These are phyloP conservation scores for Apodemus agrarius DNA, from an alignment of 2,797 vertebrate species.

Conservation along the genomic window DNA sequence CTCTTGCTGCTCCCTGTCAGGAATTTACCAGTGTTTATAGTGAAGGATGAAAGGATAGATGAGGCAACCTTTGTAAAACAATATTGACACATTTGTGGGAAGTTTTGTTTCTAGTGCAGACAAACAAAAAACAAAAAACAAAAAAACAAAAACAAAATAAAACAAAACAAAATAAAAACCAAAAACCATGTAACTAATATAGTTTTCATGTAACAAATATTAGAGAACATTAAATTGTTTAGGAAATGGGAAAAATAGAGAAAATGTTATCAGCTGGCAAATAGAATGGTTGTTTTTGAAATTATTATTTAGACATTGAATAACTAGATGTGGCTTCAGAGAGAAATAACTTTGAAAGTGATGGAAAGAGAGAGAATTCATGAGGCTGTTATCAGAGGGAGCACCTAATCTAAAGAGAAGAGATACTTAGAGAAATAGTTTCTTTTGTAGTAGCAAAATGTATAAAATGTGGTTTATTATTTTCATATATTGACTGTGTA, in stretches of 20 bases:
- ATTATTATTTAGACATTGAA: background rate
- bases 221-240: too few species aligned
- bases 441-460: background rate
- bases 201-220: too few species aligned
- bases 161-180: too few species aligned
- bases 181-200: too few species aligned
- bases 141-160: too few species aligned
- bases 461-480: background rate
- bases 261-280: background rate
- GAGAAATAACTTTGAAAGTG: background rate
- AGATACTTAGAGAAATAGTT: background rate
- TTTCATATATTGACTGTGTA: too few species aligned
- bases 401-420: background rate
- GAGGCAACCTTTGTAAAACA: too few species aligned
- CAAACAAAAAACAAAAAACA: too few species aligned
- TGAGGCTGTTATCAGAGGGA: background rate
- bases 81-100: too few species aligned
- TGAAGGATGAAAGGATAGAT: background rate
- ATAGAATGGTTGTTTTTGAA: background rate
- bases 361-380: too few species aligned
- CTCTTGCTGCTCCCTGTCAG: background rate
- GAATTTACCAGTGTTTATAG: background rate
- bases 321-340: background rate
- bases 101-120: too few species aligned
- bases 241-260: background rate